These are phyloP conservation scores for Cassiopea andromeda DNA, from an alignment of 30 jellyfish, hydroid and myxozoan species.

Conservation along the genomic window DNA sequence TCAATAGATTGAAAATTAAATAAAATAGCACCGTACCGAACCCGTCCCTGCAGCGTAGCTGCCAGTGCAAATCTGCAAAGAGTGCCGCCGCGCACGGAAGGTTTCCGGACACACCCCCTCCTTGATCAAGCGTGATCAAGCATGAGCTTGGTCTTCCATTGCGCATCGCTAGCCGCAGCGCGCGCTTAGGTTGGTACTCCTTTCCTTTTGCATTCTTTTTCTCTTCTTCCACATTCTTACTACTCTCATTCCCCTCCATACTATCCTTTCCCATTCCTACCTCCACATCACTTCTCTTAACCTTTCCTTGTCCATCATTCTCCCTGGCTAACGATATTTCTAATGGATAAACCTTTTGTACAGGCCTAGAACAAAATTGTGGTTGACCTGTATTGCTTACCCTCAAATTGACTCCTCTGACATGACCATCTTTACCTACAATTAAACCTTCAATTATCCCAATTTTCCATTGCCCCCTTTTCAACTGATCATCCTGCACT, in stretches of 20 bases:
- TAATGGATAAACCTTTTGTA: conserved; percentile 4
- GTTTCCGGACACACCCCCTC: conserved; percentile 62
- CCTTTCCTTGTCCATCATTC: neutral
- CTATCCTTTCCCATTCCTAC: conserved; percentile 35
- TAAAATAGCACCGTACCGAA: too few relatives aligned
- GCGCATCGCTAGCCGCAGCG: conserved; percentile 43
- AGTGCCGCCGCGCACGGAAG: neutral
- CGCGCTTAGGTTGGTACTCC: conserved; percentile 16
- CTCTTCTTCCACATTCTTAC: conserved; percentile 1
- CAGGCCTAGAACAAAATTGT: neutral
- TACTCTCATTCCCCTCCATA: conserved; percentile 2
- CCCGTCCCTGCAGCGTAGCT: too few relatives aligned
- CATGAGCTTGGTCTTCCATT: conserved; percentile 44
- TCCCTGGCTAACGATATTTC: neutral
- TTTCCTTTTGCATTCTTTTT: neutral
- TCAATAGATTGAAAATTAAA: too few relatives aligned
- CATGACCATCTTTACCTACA: conserved; percentile 9
- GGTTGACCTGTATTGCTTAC: neutral
- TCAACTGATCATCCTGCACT: conserved; percentile 18
- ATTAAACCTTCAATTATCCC: neutral
- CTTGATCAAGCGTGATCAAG: conserved; percentile 57
- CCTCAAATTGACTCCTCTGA: neutral
- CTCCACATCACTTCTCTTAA: neutral
- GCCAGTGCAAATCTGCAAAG: too few relatives aligned
- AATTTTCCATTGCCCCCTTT: conserved; percentile 5